Conservation (phyloP, 2,888 invertebrate species). For the Cremastobaeus sp. region DNA sequence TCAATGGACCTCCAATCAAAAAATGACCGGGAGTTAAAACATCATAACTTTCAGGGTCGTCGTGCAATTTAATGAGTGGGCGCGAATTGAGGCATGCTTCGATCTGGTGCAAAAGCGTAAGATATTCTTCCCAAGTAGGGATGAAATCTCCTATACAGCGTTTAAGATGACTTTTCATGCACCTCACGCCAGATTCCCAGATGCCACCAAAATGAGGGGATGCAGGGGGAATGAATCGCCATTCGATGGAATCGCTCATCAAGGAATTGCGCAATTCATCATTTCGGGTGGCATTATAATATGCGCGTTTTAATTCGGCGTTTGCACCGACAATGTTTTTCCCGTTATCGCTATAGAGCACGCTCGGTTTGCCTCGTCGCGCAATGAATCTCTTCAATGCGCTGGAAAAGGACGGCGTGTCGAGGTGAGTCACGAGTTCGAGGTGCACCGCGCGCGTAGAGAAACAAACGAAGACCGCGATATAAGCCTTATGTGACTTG, state of each 20-base stretch:
- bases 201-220: not conserved
- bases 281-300: not conserved
- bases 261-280: not conserved
- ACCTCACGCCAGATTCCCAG: conserved; percentile 2
- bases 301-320: not conserved
- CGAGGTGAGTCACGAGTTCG: not conserved
- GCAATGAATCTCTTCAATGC: not conserved
- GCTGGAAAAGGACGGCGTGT: conserved; percentile 1
- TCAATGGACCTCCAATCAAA: not conserved
- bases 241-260: not conserved
- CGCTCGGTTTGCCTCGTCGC: not conserved
- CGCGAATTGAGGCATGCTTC: conserved; percentile 15
- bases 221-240: conserved; percentile 6
- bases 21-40: conserved; percentile 9
- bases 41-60: conserved; percentile 2
- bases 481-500: not conserved
- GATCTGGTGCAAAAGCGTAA: not conserved
- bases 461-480: conserved; percentile 1
- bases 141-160: not conserved
- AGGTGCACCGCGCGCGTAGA: conserved; percentile 8
- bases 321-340: conserved; percentile 5
- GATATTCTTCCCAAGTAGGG: conserved; percentile 4
- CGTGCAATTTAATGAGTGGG: not conserved
- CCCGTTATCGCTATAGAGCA: not conserved
- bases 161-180: not conserved